A percentile compares a stretch with the other conserved stretches of the same genome.
phyloP scores from a whole-genome alignment of 2,113 vertebrate species.

The Brachionichthys hirsutus region DNA sequence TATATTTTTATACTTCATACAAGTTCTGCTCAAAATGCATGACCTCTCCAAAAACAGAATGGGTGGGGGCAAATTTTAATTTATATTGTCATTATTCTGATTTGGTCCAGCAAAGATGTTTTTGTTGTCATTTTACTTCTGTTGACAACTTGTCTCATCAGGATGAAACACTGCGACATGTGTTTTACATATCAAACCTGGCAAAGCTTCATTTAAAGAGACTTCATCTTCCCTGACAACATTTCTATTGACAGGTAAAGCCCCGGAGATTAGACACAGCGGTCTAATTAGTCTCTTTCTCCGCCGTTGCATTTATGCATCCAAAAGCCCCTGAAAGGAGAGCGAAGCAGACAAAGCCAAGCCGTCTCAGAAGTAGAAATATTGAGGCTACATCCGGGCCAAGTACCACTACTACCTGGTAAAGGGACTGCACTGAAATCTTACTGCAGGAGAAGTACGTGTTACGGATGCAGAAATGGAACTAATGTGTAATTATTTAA shows the following conservation, averaged over 20 bases:
- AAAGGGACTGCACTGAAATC: too few species aligned
- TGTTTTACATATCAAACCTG: conserved; percentile 70
- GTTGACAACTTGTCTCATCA: conserved; percentile 66
- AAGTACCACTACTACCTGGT: too few species aligned
- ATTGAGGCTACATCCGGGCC: too few species aligned
- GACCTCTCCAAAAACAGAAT: conserved; percentile 59
- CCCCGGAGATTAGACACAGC: conserved; percentile 55
- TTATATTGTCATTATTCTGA: conserved; percentile 66
- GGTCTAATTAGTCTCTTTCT: conserved; percentile 68
- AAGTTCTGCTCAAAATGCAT: conserved; percentile 72
- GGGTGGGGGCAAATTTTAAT: conserved; percentile 43
- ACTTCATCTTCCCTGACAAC: conserved; percentile 56
- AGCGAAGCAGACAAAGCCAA: conserved; percentile 37
- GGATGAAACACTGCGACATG: conserved; percentile 55
- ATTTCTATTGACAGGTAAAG: conserved; percentile 71
- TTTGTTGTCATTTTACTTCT: conserved; percentile 67
- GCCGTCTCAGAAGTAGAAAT: neutral
- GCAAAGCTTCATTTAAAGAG: conserved; percentile 51
- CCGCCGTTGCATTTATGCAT: conserved; percentile 39
- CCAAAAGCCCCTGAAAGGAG: conserved; percentile 31
- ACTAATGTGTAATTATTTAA: too few species aligned
- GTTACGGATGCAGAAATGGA: too few species aligned
- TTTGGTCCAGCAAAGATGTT: conserved; percentile 72
- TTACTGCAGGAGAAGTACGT: too few species aligned
- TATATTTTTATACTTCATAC: conserved; percentile 67